Percentiles rank a stretch among this genome's conserved stretches.
Evolutionary conservation across 1,140 invertebrate genomes (phyloP).

Genomic region (Platorchestia sp.): DNA sequence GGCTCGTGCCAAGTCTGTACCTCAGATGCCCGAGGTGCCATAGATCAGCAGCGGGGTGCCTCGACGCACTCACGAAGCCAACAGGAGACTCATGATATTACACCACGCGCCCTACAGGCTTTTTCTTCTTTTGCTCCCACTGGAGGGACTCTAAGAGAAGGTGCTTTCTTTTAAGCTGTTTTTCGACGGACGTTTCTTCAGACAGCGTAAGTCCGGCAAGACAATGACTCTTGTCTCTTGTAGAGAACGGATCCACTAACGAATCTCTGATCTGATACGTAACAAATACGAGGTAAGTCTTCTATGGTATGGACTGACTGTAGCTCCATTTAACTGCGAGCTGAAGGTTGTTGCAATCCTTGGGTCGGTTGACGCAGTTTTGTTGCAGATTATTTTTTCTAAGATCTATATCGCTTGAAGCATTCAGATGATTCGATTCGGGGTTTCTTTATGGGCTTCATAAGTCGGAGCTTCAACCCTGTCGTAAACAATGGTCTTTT

Average conservation of each 20-base stretch:
- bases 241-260: conserved; percentile 9
- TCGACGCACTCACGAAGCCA: not conserved
- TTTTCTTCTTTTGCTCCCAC: not conserved
- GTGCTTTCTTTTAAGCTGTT: not conserved
- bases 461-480: not conserved
- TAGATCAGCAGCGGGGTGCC: not conserved
- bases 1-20: conserved; percentile 15
- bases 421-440: conserved; percentile 7
- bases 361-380: not conserved
- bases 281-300: conserved; percentile 29
- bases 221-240: not conserved
- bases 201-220: not conserved
- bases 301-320: not conserved
- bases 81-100: conserved; percentile 16
- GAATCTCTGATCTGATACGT: conserved; percentile 18
- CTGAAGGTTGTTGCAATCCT: not conserved
- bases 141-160: not conserved
- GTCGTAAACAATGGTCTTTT: not conserved
- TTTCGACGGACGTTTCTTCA: not conserved
- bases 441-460: not conserved
- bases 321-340: not conserved
- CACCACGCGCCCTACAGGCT: not conserved
- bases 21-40: not conserved
- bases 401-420: not conserved
- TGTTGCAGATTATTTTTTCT: conserved; percentile 20